These are phyloP conservation scores for Dorcus parallelipipedus DNA, from an alignment of 2,888 invertebrate genomes.

Conservation along the genomic window DNA sequence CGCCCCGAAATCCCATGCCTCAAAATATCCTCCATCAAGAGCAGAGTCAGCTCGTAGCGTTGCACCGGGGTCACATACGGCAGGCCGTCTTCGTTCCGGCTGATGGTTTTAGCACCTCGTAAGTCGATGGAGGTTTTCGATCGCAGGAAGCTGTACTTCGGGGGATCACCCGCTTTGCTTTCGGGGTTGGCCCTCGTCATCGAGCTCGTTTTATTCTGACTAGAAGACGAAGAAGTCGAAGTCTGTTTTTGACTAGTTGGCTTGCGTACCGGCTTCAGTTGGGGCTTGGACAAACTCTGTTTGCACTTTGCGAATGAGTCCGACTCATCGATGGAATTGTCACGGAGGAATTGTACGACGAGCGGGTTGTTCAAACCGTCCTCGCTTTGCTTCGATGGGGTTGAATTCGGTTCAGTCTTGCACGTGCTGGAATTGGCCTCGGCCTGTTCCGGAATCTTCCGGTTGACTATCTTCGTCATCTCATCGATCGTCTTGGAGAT, in stretches of 20 bases:
- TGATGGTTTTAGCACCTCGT: conserved; percentile 35
- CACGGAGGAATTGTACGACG: conserved; percentile 40
- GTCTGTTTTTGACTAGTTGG: neutral
- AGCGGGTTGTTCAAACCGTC: conserved; percentile 35
- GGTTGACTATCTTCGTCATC: neutral
- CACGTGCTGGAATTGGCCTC: neutral
- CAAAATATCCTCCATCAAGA: conserved; percentile 73
- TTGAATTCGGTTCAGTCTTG: neutral
- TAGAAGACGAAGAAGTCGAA: neutral
- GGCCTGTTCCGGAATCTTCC: conserved; percentile 7
- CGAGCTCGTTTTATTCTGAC: neutral
- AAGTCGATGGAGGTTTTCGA: conserved; percentile 47
- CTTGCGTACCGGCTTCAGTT: neutral
- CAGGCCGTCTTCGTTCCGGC: conserved; percentile 54
- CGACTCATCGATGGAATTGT: conserved; percentile 36
- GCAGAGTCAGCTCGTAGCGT: conserved; percentile 69
- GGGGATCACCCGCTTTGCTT: neutral
- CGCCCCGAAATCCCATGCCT: conserved; percentile 54
- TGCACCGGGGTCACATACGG: conserved; percentile 72
- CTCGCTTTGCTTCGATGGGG: neutral
- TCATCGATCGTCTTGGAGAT: conserved; percentile 12
- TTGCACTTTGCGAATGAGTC: conserved; percentile 16
- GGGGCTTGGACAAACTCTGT: conserved; percentile 17
- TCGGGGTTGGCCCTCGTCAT: conserved; percentile 1
- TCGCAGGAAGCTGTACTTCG: conserved; percentile 40